phyloP scores from a whole-genome alignment of 2,113 vertebrate genomes.

The Calyptommatus sinebrachiatus region DNA sequence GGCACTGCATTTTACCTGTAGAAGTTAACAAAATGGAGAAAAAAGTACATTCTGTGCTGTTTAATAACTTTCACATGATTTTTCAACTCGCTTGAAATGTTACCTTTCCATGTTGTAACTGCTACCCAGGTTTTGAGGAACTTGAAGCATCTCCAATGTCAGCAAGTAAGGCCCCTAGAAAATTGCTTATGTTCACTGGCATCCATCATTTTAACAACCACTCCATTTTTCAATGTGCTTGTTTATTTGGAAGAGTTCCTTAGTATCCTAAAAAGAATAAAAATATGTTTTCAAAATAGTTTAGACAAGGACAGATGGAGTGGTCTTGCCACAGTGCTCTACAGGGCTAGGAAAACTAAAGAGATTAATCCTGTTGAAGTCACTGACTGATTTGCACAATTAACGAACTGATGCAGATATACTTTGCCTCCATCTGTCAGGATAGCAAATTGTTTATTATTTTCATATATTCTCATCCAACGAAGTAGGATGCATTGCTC shows the following conservation, averaged over 20 bases:
- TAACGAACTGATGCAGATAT: constrained; percentile 49
- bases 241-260: constrained; percentile 25
- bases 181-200: not conserved
- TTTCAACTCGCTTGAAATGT: not conserved
- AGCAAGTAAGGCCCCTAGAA: constrained; percentile 2
- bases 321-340: constrained; percentile 41
- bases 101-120: not conserved
- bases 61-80: not conserved
- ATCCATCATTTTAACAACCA: not conserved
- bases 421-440: constrained; percentile 53
- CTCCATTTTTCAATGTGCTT: constrained; percentile 12
- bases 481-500: constrained; percentile 8
- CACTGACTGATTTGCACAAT: constrained; percentile 47
- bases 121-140: not conserved
- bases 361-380: constrained; percentile 56
- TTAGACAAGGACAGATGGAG: constrained; percentile 39
- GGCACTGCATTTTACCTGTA: not conserved
- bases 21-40: not conserved
- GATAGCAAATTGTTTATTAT: constrained; percentile 37
- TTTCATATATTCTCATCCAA: constrained; percentile 36
- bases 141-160: constrained; percentile 7
- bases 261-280: not conserved
- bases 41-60: not conserved
- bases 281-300: constrained; percentile 40
- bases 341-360: constrained; percentile 35